A percentile compares a stretch with the other conserved stretches of the same genome.
These are phyloP conservation scores for Ornithoptera alexandrae DNA, from an alignment of 2,888 invertebrate species.

Conservation along the genomic window DNA sequence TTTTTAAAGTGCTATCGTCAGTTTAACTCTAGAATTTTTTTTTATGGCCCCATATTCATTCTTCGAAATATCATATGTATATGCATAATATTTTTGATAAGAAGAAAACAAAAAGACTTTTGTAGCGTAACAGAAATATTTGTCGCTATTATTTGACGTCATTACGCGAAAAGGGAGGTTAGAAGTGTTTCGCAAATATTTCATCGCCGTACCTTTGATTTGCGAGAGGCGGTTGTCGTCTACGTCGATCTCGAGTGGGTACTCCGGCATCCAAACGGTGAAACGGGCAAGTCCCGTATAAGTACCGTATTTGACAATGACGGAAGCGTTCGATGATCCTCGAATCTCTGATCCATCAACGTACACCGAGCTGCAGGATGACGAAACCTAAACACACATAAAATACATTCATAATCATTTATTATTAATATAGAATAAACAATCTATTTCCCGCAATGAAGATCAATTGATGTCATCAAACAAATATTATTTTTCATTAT, in stretches of 20 bases:
- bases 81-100: not conserved
- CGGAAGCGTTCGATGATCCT: conserved; percentile 96
- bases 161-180: conserved; percentile 9
- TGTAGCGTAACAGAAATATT: not conserved
- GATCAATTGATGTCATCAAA: not conserved
- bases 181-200: conserved; percentile 25
- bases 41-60: not conserved
- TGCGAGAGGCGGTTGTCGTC: conserved; percentile 94
- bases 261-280: conserved; percentile 98
- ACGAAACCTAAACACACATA: conserved; percentile 86
- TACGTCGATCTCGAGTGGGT: conserved; percentile 93
- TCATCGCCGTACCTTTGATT: conserved; percentile 81
- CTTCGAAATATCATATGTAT: not conserved
- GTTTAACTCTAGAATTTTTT: conserved; percentile 16
- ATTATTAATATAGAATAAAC: not conserved
- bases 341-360: conserved; percentile 97
- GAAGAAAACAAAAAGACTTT: not conserved
- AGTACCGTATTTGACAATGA: conserved; percentile 95
- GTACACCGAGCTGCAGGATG: conserved; percentile 97
- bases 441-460: not conserved
- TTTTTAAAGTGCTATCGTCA: conserved; percentile 18
- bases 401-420: conserved; percentile 1
- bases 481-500: no score
- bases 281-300: conserved; percentile 93
- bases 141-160: conserved; percentile 1